These are phyloP conservation scores for Lagodon rhomboides DNA, from an alignment of 2,797 vertebrate species.

Conservation along the genomic window DNA sequence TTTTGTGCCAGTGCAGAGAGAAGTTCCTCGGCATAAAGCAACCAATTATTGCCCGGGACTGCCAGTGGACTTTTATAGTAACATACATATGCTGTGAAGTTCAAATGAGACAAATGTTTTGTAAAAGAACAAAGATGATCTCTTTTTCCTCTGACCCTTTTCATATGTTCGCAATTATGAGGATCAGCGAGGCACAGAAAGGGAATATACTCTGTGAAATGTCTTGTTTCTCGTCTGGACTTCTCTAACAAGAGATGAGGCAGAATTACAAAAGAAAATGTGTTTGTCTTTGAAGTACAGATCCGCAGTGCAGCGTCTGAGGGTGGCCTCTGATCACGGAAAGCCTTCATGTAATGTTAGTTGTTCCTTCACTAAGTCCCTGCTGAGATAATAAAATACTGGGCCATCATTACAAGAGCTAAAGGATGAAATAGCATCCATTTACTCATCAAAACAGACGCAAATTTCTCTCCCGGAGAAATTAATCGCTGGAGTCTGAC, in stretches of 20 bases:
- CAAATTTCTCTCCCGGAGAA: slow-evolving; percentile 31
- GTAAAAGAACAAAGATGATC: slow-evolving; percentile 44
- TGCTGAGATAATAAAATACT: slow-evolving; percentile 49
- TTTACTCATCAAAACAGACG: slow-evolving; percentile 54
- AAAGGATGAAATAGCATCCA: slow-evolving; percentile 42
- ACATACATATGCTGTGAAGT: slow-evolving; percentile 35
- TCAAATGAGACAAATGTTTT: slow-evolving; percentile 60
- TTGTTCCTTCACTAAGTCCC: slow-evolving; percentile 16
- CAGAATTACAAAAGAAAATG: slow-evolving; percentile 40
- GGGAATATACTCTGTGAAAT: slow-evolving; percentile 19
- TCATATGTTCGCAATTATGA: slow-evolving; percentile 60
- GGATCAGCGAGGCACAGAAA: slow-evolving; percentile 20
- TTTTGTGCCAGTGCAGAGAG: slow-evolving; percentile 8
- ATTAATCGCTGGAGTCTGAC: slow-evolving; percentile 14
- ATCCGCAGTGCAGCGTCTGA: slow-evolving; percentile 43
- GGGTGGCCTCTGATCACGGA: slow-evolving; percentile 52
- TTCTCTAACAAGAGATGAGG: slow-evolving; percentile 44
- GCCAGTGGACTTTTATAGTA: slow-evolving; percentile 22
- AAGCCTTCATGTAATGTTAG: slow-evolving; percentile 45
- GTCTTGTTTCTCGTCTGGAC: slow-evolving; percentile 13
- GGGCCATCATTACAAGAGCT: slow-evolving; percentile 25
- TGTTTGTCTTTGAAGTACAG: slow-evolving; percentile 59
- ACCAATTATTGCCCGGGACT: slow-evolving; percentile 60
- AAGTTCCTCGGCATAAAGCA: slow-evolving; percentile 53
- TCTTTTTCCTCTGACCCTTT: slow-evolving; percentile 43